Percentiles rank a stretch among this genome's conserved stretches.
Evolutionary conservation across 2,888 invertebrate species (phyloP).

Genomic region (Notocelia uddmanniana): DNA sequence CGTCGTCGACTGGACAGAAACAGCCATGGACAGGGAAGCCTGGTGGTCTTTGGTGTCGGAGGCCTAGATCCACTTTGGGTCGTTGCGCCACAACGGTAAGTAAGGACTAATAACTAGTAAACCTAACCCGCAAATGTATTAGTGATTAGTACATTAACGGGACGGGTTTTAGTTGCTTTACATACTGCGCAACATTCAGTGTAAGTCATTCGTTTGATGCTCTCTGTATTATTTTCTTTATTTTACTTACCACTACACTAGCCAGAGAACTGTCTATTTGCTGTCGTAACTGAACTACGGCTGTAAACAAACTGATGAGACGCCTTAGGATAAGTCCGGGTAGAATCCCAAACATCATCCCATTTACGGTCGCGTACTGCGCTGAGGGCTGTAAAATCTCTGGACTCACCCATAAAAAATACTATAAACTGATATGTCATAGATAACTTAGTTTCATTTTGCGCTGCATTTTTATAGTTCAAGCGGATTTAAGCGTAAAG

Average conservation of each 20-base stretch:
- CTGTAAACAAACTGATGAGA: constrained; percentile 51
- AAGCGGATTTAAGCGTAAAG: too few relatives aligned
- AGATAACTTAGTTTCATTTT: constrained; percentile 58
- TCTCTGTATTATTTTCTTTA: neutral
- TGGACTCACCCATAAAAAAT: constrained; percentile 63
- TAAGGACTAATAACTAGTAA: too few relatives aligned
- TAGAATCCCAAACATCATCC: constrained; percentile 57
- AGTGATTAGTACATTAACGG: neutral
- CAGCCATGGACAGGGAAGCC: too few relatives aligned
- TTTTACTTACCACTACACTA: neutral
- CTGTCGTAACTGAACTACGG: constrained; percentile 19
- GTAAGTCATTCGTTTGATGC: neutral
- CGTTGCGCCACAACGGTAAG: too few relatives aligned
- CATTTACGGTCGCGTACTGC: constrained; percentile 59
- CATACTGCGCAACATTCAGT: too few relatives aligned
- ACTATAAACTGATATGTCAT: constrained; percentile 63
- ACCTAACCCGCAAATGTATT: too few relatives aligned
- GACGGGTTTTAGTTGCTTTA: too few relatives aligned
- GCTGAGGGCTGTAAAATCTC: constrained; percentile 62
- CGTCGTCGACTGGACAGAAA: too few relatives aligned
- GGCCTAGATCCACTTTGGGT: too few relatives aligned
- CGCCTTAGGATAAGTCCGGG: constrained; percentile 44
- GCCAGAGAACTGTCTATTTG: neutral
- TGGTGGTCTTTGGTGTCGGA: too few relatives aligned
- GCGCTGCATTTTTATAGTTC: constrained; percentile 59